Evolutionary conservation across 2,113 vertebrate species (phyloP), one percentile per base, ranked within the genome.

Genomic region (Cyprinodon brontotheroides): DNA sequence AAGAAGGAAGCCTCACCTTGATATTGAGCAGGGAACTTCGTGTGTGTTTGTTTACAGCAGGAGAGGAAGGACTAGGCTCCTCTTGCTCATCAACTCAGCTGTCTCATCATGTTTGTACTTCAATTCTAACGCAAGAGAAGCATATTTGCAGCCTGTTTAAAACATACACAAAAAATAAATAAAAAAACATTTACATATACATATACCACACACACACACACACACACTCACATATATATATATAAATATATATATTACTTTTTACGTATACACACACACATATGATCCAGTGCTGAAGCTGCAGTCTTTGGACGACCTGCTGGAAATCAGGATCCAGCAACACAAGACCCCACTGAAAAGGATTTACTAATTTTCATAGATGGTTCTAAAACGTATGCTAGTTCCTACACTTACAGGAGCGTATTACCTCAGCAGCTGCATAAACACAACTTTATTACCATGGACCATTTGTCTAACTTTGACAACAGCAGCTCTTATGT

Each of bases 101-200:
- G 41, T 12, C 0, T 5, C 12, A 15, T 61, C 22, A 0, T 38
- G 65, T 39, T 39, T 48, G 38, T 3, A 43, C 57, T 4, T 0
- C 1, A 1, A 0, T 3, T n/a, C 81, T 86, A 67, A 67, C 77
- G 2, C 6, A 62, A 4, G 37, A 82, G 8, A 15, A 91, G 64
- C 45, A 39, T 59, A 17, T 40, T 57, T 75, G 91, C 93, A 69
- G 86, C 80, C 93, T 93, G 78, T 13, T 39, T 37, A 4, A 75
- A 41, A 82, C 7, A 47, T 40, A 77, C 37, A 69, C 3, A 65
- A 29, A 29, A 29, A 29, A 29, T 29, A 29, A 29, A 29, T 29
- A 29, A 29, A 29, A 29, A 29, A 29, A 29, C 1, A 0, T 29
- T 29, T 29, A n/a, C 1, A 29, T 29, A 29, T 29, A 29, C 29